Base-by-base conservation (phyloP, 1,140 invertebrate genomes). In the Drosophila murphyi region DNA sequence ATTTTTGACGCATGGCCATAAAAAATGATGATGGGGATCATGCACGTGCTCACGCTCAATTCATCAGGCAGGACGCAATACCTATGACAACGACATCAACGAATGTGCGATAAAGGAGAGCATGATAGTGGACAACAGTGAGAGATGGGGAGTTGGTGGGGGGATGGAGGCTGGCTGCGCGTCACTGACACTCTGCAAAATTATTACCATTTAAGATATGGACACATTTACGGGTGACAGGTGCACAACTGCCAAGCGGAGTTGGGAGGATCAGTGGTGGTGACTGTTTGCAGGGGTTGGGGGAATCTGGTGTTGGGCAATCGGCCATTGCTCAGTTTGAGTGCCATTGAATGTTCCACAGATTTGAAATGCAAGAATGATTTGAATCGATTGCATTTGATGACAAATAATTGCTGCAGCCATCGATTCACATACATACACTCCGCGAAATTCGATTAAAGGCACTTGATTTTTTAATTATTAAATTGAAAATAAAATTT, bases 11-110 rank as follows among this genome's bases (percentile, higher is more conserved):
- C 79, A 77, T 83, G 83, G 67, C 83, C 76, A 83, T 87, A 87
- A 87, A 88, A 88, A 87, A 87, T 87, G 83, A 87, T 87, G 72
- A 88, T 88, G 83, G 80, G 83, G 85, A 87, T 87, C 83, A 87
- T 80, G 83, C 83, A 88, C 83, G 83, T 87, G 83, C 83, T 80
- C 73, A 80, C 83, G 83, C 83, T 87, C 83, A 88, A 87, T 87
- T 88, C 83, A 87, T 87, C 83, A 87, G 83, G 51, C 78, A 69
- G 67, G 75, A 86, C 63, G 71, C 51, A 59, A 71, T 76, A 88
- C 83, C 82, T 88, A 87, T 76, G 72, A 70, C 45, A 52, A 41
- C 35, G n/a, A 20, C 41, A 56, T 29, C 48, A 20, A 8, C 37
- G 3, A 45, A 4, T 12, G 20, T 20, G 20, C 20, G 20, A 20